These are phyloP conservation scores for Halocynthia roretzi DNA, from an alignment of 23 tunicate genomes.

Conservation along the genomic window DNA sequence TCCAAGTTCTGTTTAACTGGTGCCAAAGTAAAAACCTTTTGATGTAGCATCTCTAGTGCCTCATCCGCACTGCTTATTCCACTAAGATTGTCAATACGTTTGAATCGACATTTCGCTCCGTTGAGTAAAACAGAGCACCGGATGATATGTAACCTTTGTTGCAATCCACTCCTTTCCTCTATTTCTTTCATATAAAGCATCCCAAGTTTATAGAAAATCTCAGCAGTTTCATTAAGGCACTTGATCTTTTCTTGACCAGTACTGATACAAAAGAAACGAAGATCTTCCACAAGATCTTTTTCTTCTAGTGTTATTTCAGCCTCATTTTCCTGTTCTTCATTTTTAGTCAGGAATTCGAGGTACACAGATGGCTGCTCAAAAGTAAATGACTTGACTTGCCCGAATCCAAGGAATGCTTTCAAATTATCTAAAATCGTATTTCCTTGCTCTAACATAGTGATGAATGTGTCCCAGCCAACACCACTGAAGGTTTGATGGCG, in stretches of 20 bases:
- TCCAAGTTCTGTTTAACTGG: no score
- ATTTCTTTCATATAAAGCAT: conserved; percentile 19
- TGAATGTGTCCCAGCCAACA: no score
- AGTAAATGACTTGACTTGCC: no score
- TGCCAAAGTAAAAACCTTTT: no score
- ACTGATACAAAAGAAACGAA: conserved; percentile 22
- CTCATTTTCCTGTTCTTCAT: no score
- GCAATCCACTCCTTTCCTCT: background rate
- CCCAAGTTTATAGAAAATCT: conserved; percentile 43
- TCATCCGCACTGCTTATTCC: background rate
- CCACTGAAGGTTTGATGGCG: no score
- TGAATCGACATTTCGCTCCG: conserved; percentile 14
- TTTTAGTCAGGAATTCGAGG: no score
- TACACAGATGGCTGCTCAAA: no score
- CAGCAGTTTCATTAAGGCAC: conserved; percentile 32
- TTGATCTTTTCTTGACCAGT: conserved; percentile 35
- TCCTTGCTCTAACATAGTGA: no score
- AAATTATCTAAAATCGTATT: no score
- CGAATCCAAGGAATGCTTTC: no score
- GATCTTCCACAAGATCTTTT: conserved; percentile 12
- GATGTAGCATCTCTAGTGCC: no score
- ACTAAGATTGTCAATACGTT: background rate
- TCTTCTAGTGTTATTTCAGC: background rate
- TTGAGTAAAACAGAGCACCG: conserved; percentile 46
- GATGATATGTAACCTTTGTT: conserved; percentile 36